These are phyloP conservation scores for Busseola fusca DNA, from an alignment of 2,888 invertebrate species.

Conservation along the genomic window DNA sequence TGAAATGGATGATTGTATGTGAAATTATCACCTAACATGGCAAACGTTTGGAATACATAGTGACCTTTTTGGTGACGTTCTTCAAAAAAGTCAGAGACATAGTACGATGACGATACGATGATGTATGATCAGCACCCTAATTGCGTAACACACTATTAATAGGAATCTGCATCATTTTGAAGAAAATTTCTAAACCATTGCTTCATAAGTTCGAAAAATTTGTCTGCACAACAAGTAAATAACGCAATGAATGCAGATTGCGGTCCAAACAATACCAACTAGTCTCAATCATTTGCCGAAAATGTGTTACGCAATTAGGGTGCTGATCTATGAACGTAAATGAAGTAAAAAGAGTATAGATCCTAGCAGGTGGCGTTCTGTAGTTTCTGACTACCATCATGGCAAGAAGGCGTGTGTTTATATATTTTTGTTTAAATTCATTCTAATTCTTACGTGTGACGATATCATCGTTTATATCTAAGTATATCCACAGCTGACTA, in stretches of 20 bases:
- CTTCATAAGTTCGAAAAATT: too few species aligned
- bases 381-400: too few species aligned
- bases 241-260: too few species aligned
- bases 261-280: too few species aligned
- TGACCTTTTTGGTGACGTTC: background rate
- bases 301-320: too few species aligned
- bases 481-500: background rate
- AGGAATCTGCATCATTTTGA: too few species aligned
- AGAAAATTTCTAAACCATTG: too few species aligned
- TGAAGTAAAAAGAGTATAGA: background rate
- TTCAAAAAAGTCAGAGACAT: background rate
- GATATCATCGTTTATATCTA: background rate
- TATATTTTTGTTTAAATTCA: background rate
- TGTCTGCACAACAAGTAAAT: too few species aligned
- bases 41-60: background rate
- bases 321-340: background rate
- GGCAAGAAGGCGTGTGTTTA: background rate
- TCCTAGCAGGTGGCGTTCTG: background rate
- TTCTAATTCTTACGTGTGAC: background rate
- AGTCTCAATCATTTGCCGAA: too few species aligned
- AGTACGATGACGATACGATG: too few species aligned
- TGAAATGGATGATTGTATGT: slow-evolving; percentile 3
- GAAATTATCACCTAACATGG: background rate
- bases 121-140: too few species aligned
- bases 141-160: too few species aligned